These are phyloP conservation scores for Chaetops frenatus DNA, from an alignment of 2,113 vertebrate species.

Conservation along the genomic window DNA sequence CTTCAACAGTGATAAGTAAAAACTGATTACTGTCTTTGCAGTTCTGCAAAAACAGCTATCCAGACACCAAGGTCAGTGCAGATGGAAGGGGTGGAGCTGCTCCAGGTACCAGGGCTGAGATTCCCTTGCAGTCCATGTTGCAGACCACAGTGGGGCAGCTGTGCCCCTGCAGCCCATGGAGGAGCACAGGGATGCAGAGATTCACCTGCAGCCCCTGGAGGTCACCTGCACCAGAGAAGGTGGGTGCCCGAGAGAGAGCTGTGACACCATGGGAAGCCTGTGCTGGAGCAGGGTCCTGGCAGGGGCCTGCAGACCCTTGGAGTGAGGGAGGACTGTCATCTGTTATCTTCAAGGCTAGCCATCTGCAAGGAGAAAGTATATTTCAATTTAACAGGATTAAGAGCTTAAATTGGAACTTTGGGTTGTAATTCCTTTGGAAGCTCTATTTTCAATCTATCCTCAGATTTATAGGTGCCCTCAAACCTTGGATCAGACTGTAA, in stretches of 20 bases:
- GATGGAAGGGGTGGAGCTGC: neutral
- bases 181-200: too few relatives aligned
- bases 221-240: neutral
- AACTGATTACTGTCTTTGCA: neutral
- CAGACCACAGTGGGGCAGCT: neutral
- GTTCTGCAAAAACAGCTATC: neutral
- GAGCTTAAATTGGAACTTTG: neutral
- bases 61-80: neutral
- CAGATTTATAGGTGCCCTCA: neutral
- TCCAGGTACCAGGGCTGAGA: neutral
- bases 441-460: neutral
- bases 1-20: neutral
- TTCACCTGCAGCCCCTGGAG: neutral
- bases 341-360: neutral
- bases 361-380: neutral
- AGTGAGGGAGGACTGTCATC: neutral
- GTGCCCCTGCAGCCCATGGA: neutral
- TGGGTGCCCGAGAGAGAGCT: neutral
- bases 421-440: neutral
- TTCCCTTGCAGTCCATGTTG: neutral
- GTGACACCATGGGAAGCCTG: neutral
- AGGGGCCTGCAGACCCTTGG: neutral
- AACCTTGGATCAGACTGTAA: neutral
- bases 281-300: neutral
- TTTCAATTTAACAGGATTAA: neutral